Percentiles rank a stretch among this genome's conserved stretches.
These are phyloP conservation scores for Leptinotarsa juncta DNA, from an alignment of 2,888 invertebrate genomes.

Conservation along the genomic window DNA sequence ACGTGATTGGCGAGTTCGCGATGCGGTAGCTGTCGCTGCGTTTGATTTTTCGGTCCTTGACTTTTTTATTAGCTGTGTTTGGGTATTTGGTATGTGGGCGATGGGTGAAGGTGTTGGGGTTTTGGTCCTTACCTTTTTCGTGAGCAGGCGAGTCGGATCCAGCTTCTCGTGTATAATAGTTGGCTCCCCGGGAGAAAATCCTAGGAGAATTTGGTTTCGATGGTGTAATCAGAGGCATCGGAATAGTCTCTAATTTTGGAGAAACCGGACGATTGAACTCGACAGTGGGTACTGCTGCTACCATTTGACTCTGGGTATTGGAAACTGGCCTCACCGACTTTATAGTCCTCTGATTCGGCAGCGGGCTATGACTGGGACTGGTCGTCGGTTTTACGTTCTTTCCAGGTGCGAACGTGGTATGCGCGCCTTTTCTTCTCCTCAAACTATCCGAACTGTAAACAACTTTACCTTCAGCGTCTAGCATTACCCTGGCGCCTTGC, in stretches of 20 bases:
- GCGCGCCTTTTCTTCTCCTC: slow-evolving; percentile 81
- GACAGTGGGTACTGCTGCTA: slow-evolving; percentile 46
- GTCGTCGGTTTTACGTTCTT: slow-evolving; percentile 79
- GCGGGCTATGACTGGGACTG: slow-evolving; percentile 67
- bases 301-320: slow-evolving; percentile 45
- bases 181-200: slow-evolving; percentile 70
- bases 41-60: slow-evolving; percentile 67
- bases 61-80: slow-evolving; percentile 66
- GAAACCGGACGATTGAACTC: slow-evolving; percentile 68
- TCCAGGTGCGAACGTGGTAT: slow-evolving; percentile 89
- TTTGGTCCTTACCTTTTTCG: slow-evolving; percentile 75
- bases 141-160: slow-evolving; percentile 71
- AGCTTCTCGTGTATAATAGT: slow-evolving; percentile 79
- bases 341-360: slow-evolving; percentile 64
- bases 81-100: slow-evolving; percentile 48
- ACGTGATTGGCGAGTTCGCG: slow-evolving; percentile 80
- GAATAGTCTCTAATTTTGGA: slow-evolving; percentile 70
- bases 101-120: slow-evolving; percentile 41
- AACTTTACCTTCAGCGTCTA: slow-evolving; percentile 89
- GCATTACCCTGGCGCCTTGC: slow-evolving; percentile 82
- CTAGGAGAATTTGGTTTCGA: slow-evolving; percentile 64
- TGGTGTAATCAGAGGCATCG: slow-evolving; percentile 61
- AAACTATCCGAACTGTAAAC: slow-evolving; percentile 89
- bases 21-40: slow-evolving; percentile 87
- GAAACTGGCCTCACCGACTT: slow-evolving; percentile 65